These are phyloP conservation scores for Corythaixoides concolor DNA, from an alignment of 2,113 vertebrate genomes.

Conservation along the genomic window DNA sequence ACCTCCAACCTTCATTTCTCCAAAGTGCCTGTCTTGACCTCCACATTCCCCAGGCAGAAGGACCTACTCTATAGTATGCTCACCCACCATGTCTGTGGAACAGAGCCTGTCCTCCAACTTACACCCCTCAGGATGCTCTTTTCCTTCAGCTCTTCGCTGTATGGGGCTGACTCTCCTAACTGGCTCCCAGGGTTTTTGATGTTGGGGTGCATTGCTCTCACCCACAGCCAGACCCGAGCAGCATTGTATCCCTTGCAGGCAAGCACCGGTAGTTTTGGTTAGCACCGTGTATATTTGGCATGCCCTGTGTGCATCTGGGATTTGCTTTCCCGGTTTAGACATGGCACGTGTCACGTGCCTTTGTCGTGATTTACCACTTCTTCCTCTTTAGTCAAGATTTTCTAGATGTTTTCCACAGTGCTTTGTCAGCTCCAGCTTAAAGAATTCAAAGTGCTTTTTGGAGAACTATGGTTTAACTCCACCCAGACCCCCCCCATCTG, in stretches of 20 bases:
- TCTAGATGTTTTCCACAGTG: neutral
- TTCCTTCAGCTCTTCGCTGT: neutral
- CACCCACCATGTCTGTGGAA: neutral
- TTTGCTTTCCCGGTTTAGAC: neutral
- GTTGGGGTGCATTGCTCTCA: neutral
- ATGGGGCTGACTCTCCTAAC: neutral
- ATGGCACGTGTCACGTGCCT: neutral
- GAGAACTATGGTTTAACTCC: neutral
- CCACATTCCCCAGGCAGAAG: neutral
- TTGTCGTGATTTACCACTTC: neutral
- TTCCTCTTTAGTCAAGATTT: neutral
- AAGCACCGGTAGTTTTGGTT: neutral
- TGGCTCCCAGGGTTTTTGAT: neutral
- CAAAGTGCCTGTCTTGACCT: neutral
- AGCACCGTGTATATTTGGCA: neutral
- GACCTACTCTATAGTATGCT: neutral
- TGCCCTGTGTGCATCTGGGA: neutral
- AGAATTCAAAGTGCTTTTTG: neutral
- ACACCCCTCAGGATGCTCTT: neutral
- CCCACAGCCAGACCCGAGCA: accelerated
- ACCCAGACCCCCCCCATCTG: neutral
- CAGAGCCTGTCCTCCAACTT: neutral
- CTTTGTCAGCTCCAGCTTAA: neutral
- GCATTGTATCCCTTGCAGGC: neutral
- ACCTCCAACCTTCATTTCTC: neutral